Evolutionary conservation across 2,888 invertebrate genomes (phyloP), one percentile per base, ranked within the genome.

Genomic region (Neoaliturus tenellus): DNA sequence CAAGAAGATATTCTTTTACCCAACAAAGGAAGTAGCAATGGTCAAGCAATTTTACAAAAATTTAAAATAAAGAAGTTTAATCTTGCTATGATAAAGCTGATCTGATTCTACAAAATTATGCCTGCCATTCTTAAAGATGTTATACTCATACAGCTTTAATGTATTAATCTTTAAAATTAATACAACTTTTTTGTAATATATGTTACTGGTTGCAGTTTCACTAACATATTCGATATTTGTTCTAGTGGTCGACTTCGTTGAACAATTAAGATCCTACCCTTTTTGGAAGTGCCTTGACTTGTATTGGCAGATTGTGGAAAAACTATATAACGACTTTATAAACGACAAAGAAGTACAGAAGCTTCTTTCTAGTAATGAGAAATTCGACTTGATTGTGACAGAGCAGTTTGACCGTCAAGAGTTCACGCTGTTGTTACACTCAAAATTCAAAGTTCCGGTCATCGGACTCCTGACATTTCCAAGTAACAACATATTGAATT

Each of bases 401-500:
- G 55, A 81, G 23, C 1, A 35, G 1, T 55, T 81, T n/a, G 6
- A n/a, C 23, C 6, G 14, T 8, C 81, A 81, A 31, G 81, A 81
- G 62, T 23, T 25, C 5, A 78, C 67, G 28, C 6, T 10, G 5
- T 1, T 62, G 12, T 6, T 41, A n/a, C 2, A 62, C 2, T 4
- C 31, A 6, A 33, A 31, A 4, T 81, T 81, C 20, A 39, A 31
- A 10, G 55, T 20, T 39, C 58, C 81, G 1, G 1, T 81, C 0
- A 81, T 81, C 23, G 17, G 39, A 14, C 31, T 81, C 8, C 41
- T 35, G 33, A 6, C 81, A n/a, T 31, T 62, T 25, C 35, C 28
- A 2, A 17, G 39, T 35, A 23, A 81, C 58, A 23, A n/a, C 55
- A 17, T 39, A n/a, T n/a, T 81, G n/a, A 41, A 39, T 20, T 14